phyloP scores from a whole-genome alignment of 2,888 invertebrate species.

The Anaspis maculata region DNA sequence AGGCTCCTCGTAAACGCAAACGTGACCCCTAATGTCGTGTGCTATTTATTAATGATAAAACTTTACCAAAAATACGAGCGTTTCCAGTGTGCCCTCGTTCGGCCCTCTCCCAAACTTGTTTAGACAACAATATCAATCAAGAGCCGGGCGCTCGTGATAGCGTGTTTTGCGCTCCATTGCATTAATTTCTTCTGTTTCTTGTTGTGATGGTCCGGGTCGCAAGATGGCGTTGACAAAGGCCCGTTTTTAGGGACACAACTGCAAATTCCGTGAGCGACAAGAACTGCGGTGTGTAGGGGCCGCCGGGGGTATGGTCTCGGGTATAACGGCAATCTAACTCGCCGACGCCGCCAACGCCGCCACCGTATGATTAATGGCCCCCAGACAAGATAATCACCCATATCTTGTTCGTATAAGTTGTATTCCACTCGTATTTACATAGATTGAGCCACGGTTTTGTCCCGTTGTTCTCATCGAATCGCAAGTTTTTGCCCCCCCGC shows the following conservation, averaged over 20 bases:
- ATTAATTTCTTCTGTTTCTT: slow-evolving; percentile 15
- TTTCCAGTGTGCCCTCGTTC: too few species aligned
- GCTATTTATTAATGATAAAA: not conserved
- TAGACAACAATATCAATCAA: not conserved
- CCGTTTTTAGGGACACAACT: slow-evolving; percentile 13
- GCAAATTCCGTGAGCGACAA: slow-evolving; percentile 20
- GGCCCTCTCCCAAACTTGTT: not conserved
- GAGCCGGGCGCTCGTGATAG: not conserved
- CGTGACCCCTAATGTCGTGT: too few species aligned
- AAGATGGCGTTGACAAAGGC: slow-evolving; percentile 30
- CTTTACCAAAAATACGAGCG: not conserved
- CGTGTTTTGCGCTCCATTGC: slow-evolving; percentile 10
- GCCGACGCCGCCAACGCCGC: slow-evolving; percentile 17
- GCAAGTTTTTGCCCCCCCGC: slow-evolving; percentile 8
- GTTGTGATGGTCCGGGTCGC: slow-evolving; percentile 14
- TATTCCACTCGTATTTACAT: slow-evolving; percentile 15
- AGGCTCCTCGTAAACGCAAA: too few species aligned
- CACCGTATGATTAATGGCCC: slow-evolving; percentile 23
- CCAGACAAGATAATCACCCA: slow-evolving; percentile 27
- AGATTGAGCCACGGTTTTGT: slow-evolving; percentile 13
- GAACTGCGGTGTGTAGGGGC: slow-evolving; percentile 8
- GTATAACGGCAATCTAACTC: too few species aligned
- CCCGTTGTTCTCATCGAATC: slow-evolving; percentile 6
- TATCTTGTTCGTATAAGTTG: slow-evolving; percentile 25
- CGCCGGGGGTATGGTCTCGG: slow-evolving; percentile 10